These are phyloP conservation scores for Thunnus albacares DNA, from an alignment of 2,797 vertebrate genomes.

Conservation along the genomic window DNA sequence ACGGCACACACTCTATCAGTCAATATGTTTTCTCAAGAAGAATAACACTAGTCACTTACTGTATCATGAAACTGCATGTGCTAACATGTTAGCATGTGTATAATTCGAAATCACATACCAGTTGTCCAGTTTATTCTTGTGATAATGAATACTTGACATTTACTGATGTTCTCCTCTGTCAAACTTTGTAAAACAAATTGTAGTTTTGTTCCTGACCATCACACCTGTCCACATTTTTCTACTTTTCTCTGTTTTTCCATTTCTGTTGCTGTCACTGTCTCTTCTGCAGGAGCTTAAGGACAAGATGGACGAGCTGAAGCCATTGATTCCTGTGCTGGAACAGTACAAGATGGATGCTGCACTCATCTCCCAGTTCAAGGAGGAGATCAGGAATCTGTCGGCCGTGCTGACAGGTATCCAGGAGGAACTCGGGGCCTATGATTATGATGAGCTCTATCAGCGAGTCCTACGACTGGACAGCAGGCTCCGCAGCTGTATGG, in stretches of 20 bases:
- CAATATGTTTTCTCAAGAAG: not conserved
- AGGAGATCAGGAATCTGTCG: constrained; percentile 97
- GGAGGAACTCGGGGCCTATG: constrained; percentile 96
- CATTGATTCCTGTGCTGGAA: constrained; percentile 96
- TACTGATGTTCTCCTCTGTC: constrained; percentile 3
- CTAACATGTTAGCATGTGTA: no score
- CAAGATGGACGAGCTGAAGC: constrained; percentile 97
- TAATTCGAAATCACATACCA: not conserved
- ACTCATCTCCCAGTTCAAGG: constrained; percentile 97
- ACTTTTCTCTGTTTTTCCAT: constrained; percentile 36
- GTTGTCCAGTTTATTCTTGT: not conserved
- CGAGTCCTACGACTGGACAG: constrained; percentile 94
- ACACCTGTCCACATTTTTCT: not conserved
- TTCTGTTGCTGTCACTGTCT: constrained; percentile 32
- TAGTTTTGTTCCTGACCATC: constrained; percentile 1
- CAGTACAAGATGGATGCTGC: constrained; percentile 98
- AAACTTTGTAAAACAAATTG: not conserved
- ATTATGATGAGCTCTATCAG: constrained; percentile 97
- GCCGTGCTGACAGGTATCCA: constrained; percentile 93
- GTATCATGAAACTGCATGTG: not conserved
- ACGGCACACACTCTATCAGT: not conserved
- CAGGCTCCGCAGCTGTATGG: constrained; percentile 97
- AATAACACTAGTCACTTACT: not conserved
- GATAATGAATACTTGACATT: not conserved
- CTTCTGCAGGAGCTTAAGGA: constrained; percentile 93